phyloP scores from a whole-genome alignment of 1,140 invertebrate species.

The Chironomus striatipennis region DNA sequence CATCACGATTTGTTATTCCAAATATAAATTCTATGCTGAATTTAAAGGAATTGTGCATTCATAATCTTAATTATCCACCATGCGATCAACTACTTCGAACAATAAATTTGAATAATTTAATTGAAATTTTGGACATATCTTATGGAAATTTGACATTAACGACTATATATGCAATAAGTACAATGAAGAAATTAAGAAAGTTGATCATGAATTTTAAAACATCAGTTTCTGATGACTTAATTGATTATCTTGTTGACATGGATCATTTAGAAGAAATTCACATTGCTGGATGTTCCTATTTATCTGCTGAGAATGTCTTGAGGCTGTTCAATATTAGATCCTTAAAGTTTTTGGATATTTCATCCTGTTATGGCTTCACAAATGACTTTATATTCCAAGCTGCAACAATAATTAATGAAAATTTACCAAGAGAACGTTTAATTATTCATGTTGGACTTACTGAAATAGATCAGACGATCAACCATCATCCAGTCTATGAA shows the following conservation, averaged over 20 bases:
- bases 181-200: conserved; percentile 9
- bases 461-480: not conserved
- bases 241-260: not conserved
- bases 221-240: not conserved
- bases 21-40: not conserved
- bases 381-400: not conserved
- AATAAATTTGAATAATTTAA: not conserved
- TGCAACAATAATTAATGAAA: not conserved
- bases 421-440: not conserved
- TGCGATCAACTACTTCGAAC: not conserved
- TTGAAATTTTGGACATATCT: conserved; percentile 15
- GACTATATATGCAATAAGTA: not conserved
- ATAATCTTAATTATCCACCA: conserved; percentile 3
- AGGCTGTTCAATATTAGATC: not conserved
- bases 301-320: not conserved
- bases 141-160: conserved; percentile 13
- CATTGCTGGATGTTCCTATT: not conserved
- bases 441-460: not conserved
- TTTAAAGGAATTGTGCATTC: not conserved
- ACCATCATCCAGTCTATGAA: not conserved
- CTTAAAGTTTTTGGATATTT: not conserved
- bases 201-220: conserved; percentile 17
- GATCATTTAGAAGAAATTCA: not conserved
- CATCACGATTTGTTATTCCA: not conserved
- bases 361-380: not conserved